These are phyloP conservation scores for Plusia festucae DNA, from an alignment of 2,888 invertebrate species.

Conservation along the genomic window DNA sequence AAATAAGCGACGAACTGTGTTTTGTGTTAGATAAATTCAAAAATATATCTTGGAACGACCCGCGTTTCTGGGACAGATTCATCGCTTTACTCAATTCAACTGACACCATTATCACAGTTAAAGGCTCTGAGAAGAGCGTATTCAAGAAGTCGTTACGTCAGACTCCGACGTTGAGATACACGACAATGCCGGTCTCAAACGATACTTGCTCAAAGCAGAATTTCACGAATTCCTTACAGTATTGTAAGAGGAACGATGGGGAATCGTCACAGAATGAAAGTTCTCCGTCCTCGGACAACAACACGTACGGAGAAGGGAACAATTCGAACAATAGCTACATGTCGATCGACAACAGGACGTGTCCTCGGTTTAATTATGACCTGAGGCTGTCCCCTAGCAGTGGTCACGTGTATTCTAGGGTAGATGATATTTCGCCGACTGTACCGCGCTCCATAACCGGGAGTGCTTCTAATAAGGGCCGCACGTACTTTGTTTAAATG, in stretches of 20 bases:
- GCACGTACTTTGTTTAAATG: constrained; percentile 85
- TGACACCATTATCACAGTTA: constrained; percentile 87
- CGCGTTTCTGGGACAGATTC: constrained; percentile 96
- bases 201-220: constrained; percentile 88
- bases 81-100: constrained; percentile 93
- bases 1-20: constrained; percentile 84
- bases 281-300: constrained; percentile 88
- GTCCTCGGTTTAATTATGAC: constrained; percentile 89
- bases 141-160: constrained; percentile 87
- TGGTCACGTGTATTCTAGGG: constrained; percentile 88
- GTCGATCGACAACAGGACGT: constrained; percentile 90
- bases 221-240: constrained; percentile 87
- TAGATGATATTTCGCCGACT: constrained; percentile 85
- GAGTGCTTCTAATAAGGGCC: constrained; percentile 78
- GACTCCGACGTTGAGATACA: constrained; percentile 87
- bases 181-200: constrained; percentile 89
- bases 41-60: constrained; percentile 93
- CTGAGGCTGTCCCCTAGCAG: constrained; percentile 86
- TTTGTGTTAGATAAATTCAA: constrained; percentile 89
- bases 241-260: constrained; percentile 83
- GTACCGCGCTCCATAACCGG: constrained; percentile 80
- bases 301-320: constrained; percentile 91
- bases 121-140: constrained; percentile 82
- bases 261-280: constrained; percentile 89
- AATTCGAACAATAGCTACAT: constrained; percentile 92